Evolutionary conservation across 2,888 invertebrate species (phyloP).

Genomic region (Coleophora flavipennella): DNA sequence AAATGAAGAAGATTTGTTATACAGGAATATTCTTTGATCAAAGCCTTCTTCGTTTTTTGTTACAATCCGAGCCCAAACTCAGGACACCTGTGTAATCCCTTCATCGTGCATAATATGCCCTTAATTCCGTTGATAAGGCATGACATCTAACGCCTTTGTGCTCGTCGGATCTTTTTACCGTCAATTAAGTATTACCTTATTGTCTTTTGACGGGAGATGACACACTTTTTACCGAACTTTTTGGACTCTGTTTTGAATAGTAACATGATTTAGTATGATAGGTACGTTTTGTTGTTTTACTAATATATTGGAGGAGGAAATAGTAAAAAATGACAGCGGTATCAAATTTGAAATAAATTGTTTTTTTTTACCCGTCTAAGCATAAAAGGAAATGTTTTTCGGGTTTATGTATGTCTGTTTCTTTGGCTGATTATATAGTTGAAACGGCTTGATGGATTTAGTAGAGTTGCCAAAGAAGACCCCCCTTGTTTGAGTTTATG

Average conservation of each 20-base stretch:
- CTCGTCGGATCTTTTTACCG: constrained; percentile 42
- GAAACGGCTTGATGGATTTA: too few relatives aligned
- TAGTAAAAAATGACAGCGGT: constrained; percentile 15
- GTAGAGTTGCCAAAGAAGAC: too few relatives aligned
- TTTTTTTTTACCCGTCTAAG: too few relatives aligned
- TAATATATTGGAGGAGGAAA: constrained; percentile 53
- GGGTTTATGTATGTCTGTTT: too few relatives aligned
- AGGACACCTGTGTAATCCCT: constrained; percentile 71
- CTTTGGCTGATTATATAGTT: too few relatives aligned
- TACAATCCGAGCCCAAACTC: constrained; percentile 26
- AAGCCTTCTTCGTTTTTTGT: constrained; percentile 23
- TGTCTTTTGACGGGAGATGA: constrained; percentile 62
- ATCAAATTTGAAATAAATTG: constrained; percentile 22
- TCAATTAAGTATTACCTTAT: constrained; percentile 57
- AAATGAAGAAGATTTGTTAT: constrained; percentile 22
- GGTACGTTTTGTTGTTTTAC: constrained; percentile 49
- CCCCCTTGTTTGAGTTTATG: too few relatives aligned
- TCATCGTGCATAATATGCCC: constrained; percentile 63
- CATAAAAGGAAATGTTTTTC: too few relatives aligned
- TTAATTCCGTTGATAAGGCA: constrained; percentile 69
- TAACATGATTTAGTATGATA: constrained; percentile 60
- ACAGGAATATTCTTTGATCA: constrained; percentile 13
- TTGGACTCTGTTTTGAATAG: constrained; percentile 61
- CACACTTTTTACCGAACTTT: constrained; percentile 42
- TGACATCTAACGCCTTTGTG: constrained; percentile 67